Evolutionary conservation across 2,888 invertebrate species (phyloP).

Genomic region (Palloptera scutellata): DNA sequence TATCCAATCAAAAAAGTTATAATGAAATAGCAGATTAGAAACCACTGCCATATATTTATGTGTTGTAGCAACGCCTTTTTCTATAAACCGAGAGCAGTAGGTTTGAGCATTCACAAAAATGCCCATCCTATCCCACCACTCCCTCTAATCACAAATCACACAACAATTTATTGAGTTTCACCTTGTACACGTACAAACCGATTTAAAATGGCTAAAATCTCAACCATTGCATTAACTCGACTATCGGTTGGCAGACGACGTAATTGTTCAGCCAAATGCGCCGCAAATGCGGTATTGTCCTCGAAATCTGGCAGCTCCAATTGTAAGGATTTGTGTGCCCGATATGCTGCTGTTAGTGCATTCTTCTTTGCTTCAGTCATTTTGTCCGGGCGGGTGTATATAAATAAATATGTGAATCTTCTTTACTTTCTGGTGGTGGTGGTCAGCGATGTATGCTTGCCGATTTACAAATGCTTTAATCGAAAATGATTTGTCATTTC

Average conservation of each 20-base stretch:
- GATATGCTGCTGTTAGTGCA: conserved; percentile 37
- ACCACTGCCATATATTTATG: conserved; percentile 16
- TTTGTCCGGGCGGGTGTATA: background rate
- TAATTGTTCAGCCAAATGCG: conserved; percentile 41
- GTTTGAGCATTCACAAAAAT: background rate
- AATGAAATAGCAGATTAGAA: conserved; percentile 33
- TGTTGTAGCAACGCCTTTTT: conserved; percentile 11
- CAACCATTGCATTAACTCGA: conserved; percentile 43
- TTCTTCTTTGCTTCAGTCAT: conserved; percentile 47
- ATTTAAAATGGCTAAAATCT: conserved; percentile 43
- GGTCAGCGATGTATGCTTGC: background rate
- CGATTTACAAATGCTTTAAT: background rate
- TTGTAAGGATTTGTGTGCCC: conserved; percentile 32
- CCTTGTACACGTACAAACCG: conserved; percentile 43
- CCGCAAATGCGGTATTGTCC: conserved; percentile 43
- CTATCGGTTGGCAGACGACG: conserved; percentile 44
- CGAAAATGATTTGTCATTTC: too few species aligned
- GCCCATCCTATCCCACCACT: background rate
- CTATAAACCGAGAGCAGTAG: conserved; percentile 3
- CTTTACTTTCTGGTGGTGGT: background rate
- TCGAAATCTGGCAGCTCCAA: conserved; percentile 40
- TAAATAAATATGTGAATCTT: background rate
- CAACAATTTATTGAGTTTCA: conserved; percentile 26
- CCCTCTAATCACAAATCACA: background rate
- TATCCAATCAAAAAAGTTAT: conserved; percentile 7